Evolutionary conservation across 1,140 invertebrate genomes (phyloP), one percentile per base, ranked within the genome.

Genomic region (Nebria ingens): DNA sequence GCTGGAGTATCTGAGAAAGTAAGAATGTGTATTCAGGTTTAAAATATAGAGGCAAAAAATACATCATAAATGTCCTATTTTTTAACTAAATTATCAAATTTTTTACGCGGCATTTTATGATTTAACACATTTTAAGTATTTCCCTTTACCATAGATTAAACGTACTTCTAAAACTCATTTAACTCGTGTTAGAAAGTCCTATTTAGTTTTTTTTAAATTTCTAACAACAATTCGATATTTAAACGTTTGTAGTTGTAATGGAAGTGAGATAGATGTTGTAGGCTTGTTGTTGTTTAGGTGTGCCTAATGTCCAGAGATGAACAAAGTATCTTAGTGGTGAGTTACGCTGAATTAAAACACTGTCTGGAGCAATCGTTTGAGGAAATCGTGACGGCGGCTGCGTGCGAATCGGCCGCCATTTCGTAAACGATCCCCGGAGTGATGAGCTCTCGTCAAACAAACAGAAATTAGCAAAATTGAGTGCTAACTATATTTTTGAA

Each of bases 281-380:
- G 6, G 25, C 25, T 9, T 34, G 25, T 73, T 70, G n/a, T n/a
- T n/a, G n/a, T 19, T 66, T 17, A 97, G 86, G 87, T 99, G 65
- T 91, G 93, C 73, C 76, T 98, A 57, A 92, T 93, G 81, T 97
- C 94, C 0, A 79, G 93, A 53, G 94, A 98, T 72, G 93, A 93
- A 71, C 91, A 95, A 71, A 97, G 92, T 73, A 83, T 98, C 53
- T 76, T 99, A 55, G 89, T 98, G 56, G 93, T 97, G 53, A 89
- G 88, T 58, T 98, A 93, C 71, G 84, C 87, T 21, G 95, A 98
- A 73, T 75, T 98, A 59, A 95, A 95, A 73, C 88, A 91, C 66
- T 97, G 92, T 75, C 82, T 97, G 66, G 91, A 97, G 68, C 84
- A 87, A 64, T 90, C 93, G 21, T 97, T 96, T 74, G 79, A 80